A percentile compares a stretch with the other conserved stretches of the same genome.
Conservation (phyloP, 1,140 invertebrate species). For the Pseudomyrmex sp. region DNA sequence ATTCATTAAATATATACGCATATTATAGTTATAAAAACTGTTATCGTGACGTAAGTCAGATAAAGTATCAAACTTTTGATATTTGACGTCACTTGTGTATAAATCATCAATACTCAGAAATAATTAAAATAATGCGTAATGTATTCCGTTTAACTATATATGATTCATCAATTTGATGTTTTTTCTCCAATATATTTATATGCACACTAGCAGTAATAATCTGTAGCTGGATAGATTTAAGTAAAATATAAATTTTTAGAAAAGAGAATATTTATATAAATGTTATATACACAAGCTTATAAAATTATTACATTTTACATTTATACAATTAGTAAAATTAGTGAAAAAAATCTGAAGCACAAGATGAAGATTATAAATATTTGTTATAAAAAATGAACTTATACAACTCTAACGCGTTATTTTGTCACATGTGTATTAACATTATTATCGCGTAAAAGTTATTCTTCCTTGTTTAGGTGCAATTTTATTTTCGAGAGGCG, state of each 20-base stretch:
- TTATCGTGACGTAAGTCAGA: no score
- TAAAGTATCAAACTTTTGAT: no score
- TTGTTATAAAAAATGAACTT: slow-evolving; percentile 6
- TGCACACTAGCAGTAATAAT: no score
- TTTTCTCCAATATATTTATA: no score
- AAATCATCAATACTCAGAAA: no score
- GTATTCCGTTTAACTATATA: no score
- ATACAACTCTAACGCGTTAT: neutral
- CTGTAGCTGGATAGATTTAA: neutral
- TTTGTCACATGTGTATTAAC: slow-evolving; percentile 3
- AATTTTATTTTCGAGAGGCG: slow-evolving; percentile 69
- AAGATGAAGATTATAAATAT: neutral
- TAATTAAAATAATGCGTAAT: no score
- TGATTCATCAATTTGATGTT: no score
- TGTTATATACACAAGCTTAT: neutral
- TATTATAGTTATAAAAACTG: no score
- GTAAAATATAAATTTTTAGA: neutral
- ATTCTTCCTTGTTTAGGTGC: slow-evolving; percentile 62
- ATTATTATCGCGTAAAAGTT: slow-evolving; percentile 40
- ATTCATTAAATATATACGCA: no score
- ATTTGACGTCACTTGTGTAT: no score
- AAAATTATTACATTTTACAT: slow-evolving; percentile 9
- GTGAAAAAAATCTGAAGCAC: neutral
- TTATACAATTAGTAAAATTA: neutral
- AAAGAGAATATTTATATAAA: neutral